A percentile compares a stretch with the other conserved stretches of the same genome.
Conservation (phyloP, 1,140 invertebrate genomes). For the Zaprionus inermis region DNA sequence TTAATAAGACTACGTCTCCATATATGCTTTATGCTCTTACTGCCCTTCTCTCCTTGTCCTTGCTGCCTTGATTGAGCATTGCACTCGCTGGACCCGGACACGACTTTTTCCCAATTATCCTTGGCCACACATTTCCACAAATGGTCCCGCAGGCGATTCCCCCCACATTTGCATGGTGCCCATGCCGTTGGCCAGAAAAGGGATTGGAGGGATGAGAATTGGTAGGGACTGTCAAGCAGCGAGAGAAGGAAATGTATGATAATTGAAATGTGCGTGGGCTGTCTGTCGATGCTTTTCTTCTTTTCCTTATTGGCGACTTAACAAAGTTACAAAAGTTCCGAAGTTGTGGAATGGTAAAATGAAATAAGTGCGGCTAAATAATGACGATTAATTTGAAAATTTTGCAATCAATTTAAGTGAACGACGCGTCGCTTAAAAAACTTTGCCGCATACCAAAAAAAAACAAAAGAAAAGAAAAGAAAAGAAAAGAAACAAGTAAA, state of each 20-base stretch:
- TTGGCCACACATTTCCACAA: conserved; percentile 49
- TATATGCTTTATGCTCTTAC: neutral
- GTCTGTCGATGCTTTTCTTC: conserved; percentile 14
- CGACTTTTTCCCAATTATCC: conserved; percentile 21
- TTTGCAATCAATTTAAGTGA: conserved; percentile 33
- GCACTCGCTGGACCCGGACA: conserved; percentile 1
- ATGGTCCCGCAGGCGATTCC: conserved; percentile 15
- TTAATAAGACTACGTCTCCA: neutral
- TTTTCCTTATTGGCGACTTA: neutral
- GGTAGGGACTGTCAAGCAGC: too few relatives aligned
- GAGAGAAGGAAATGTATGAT: conserved; percentile 34
- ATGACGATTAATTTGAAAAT: conserved; percentile 36
- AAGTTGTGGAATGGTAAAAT: conserved; percentile 20
- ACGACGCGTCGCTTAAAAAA: conserved; percentile 9
- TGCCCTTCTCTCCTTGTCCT: neutral
- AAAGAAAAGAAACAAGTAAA: neutral
- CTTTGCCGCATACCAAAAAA: neutral
- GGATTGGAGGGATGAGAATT: too few relatives aligned
- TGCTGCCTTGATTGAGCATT: neutral
- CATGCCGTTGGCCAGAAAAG: neutral
- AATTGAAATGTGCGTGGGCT: conserved; percentile 47
- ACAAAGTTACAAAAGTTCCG: conserved; percentile 34
- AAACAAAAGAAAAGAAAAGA: neutral
- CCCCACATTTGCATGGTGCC: neutral
- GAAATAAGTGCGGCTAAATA: conserved; percentile 35